Evolutionary conservation across 1,140 invertebrate species (phyloP).

Genomic region (Notospermus geniculatus): DNA sequence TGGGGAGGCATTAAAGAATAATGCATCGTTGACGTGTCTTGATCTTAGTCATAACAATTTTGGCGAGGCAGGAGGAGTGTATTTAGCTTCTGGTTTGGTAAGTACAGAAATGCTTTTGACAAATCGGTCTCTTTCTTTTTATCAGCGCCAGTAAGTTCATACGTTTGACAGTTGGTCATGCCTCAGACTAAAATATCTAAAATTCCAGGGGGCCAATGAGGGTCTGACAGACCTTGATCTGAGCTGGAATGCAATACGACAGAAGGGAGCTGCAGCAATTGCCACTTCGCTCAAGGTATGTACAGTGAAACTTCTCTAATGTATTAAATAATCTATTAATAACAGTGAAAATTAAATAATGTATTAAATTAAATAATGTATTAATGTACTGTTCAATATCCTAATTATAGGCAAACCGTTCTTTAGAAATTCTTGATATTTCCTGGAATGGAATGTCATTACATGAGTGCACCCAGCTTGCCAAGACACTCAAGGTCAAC

Average conservation of each 20-base stretch:
- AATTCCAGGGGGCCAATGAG: slow-evolving; percentile 39
- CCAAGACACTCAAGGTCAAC: slow-evolving; percentile 34
- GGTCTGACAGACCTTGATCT: slow-evolving; percentile 42
- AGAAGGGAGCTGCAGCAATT: slow-evolving; percentile 41
- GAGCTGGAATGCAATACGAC: slow-evolving; percentile 47
- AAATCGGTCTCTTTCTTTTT: neutral
- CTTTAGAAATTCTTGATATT: slow-evolving; percentile 42
- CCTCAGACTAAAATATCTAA: no score
- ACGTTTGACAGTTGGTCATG: no score
- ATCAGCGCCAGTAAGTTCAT: no score
- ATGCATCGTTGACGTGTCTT: slow-evolving; percentile 33
- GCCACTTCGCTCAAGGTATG: slow-evolving; percentile 36
- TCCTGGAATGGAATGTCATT: slow-evolving; percentile 35
- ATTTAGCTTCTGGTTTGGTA: slow-evolving; percentile 35
- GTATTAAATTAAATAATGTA: no score
- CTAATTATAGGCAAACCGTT: slow-evolving; percentile 33
- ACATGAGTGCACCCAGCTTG: slow-evolving; percentile 32
- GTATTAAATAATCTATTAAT: no score
- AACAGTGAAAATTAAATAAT: no score
- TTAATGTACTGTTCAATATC: no score
- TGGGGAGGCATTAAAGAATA: slow-evolving; percentile 35
- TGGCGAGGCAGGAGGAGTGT: slow-evolving; percentile 33
- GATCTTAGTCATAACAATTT: slow-evolving; percentile 43
- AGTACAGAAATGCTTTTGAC: slow-evolving; percentile 4
- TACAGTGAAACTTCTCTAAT: neutral